A percentile compares a stretch with the other conserved stretches of the same genome.
These are phyloP conservation scores for Pogonomyrmex californicus DNA, from an alignment of 1,140 invertebrate species.

Conservation along the genomic window DNA sequence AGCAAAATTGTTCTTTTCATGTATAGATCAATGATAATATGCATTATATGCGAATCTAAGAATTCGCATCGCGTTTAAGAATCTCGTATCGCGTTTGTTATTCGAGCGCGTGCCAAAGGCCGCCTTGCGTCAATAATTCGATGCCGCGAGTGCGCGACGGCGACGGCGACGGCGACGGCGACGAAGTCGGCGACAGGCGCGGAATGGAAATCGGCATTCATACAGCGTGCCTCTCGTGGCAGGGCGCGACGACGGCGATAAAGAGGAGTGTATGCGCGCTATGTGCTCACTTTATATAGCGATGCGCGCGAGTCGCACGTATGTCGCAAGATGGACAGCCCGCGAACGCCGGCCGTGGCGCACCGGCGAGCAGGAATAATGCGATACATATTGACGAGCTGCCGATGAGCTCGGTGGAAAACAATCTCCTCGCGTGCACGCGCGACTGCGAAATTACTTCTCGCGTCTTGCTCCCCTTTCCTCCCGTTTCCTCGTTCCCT, in stretches of 20 bases:
- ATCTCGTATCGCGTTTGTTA: conserved; percentile 56
- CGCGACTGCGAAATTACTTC: conserved; percentile 33
- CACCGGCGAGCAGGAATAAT: conserved; percentile 38
- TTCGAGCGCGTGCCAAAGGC: conserved; percentile 62
- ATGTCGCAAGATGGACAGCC: conserved; percentile 44
- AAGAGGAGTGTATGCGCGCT: conserved; percentile 37
- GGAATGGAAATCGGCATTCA: conserved; percentile 59
- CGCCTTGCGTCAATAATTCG: conserved; percentile 47
- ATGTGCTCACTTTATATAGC: conserved; percentile 57
- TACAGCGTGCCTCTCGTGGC: conserved; percentile 25
- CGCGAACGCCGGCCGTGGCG: neutral
- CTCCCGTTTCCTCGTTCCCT: neutral
- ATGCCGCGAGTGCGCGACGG: conserved; percentile 10
- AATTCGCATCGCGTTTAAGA: neutral
- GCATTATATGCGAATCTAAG: no score
- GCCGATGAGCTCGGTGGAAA: conserved; percentile 33
- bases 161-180: neutral
- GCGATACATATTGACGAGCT: conserved; percentile 63
- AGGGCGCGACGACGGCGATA: conserved; percentile 46
- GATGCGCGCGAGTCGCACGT: conserved; percentile 37
- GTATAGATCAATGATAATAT: no score
- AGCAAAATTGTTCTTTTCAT: no score
- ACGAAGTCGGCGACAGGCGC: neutral
- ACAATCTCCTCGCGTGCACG: conserved; percentile 23
- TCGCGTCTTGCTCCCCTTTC: neutral